These are phyloP conservation scores for Caradrina clavipalpis DNA, from an alignment of 2,888 invertebrate species.

Conservation along the genomic window DNA sequence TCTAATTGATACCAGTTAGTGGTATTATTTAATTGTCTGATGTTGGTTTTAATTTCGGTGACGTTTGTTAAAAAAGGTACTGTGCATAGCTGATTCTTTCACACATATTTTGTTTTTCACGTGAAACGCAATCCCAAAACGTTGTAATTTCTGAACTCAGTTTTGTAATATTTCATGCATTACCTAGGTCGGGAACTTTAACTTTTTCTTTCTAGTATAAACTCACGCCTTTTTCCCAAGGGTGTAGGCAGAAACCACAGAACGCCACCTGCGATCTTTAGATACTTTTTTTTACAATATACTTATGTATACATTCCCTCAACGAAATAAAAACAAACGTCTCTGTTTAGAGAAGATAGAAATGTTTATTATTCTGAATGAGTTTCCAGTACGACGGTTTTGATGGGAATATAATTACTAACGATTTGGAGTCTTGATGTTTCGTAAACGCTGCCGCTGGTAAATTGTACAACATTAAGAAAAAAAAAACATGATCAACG, in stretches of 20 bases:
- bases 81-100: no score
- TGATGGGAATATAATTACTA: conserved; percentile 39
- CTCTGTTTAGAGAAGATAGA: not conserved
- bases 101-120: no score
- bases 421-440: conserved; percentile 16
- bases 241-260: no score
- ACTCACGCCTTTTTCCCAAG: no score
- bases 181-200: not conserved
- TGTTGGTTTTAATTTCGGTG: conserved; percentile 12
- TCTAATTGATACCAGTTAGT: conserved; percentile 24
- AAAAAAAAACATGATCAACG: conserved; percentile 4
- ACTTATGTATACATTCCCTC: not conserved
- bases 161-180: no score
- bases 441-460: conserved; percentile 15
- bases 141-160: no score
- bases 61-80: no score
- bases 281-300: not conserved
- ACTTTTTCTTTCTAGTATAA: not conserved
- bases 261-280: no score
- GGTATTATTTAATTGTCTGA: conserved; percentile 17
- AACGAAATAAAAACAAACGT: not conserved
- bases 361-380: conserved; percentile 20
- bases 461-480: not conserved
- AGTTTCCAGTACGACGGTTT: conserved; percentile 20
- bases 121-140: not conserved